Percentiles rank a stretch among this genome's conserved stretches.
Evolutionary conservation across 2,888 invertebrate species (phyloP).

Genomic region (Phasia obesa): DNA sequence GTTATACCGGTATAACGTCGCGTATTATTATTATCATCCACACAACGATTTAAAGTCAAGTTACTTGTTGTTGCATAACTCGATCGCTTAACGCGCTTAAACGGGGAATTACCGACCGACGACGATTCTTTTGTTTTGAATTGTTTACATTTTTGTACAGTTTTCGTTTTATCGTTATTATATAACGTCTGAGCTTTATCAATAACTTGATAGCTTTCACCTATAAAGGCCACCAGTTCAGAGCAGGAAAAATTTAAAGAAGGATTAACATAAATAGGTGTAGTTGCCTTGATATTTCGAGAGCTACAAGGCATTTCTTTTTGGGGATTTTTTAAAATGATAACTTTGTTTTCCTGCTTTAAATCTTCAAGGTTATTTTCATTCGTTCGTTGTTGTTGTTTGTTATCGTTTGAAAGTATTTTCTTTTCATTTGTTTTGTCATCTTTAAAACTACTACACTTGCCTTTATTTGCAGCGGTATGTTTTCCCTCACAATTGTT

Average conservation of each 20-base stretch:
- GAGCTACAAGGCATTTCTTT: slow-evolving; percentile 26
- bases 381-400: slow-evolving; percentile 10
- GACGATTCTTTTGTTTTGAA: slow-evolving; percentile 52
- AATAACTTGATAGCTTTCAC: slow-evolving; percentile 77
- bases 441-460: slow-evolving; percentile 35
- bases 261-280: slow-evolving; percentile 54
- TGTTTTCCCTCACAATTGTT: slow-evolving; percentile 71
- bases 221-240: slow-evolving; percentile 78
- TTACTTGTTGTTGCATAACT: neutral
- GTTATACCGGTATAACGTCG: slow-evolving; percentile 62
- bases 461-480: slow-evolving; percentile 23
- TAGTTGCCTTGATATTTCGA: neutral
- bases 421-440: neutral
- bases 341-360: neutral
- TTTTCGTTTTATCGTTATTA: slow-evolving; percentile 28
- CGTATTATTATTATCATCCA: slow-evolving; percentile 68
- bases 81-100: slow-evolving; percentile 50
- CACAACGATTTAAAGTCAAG: slow-evolving; percentile 27
- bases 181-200: slow-evolving; percentile 71
- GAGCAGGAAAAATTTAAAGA: slow-evolving; percentile 74
- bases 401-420: neutral
- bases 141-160: slow-evolving; percentile 1
- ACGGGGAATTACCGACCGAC: slow-evolving; percentile 63
- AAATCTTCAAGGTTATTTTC: slow-evolving; percentile 31
- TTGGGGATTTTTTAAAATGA: neutral